phyloP scores from a whole-genome alignment of 1,140 invertebrate species.

The Magallana angulata region DNA sequence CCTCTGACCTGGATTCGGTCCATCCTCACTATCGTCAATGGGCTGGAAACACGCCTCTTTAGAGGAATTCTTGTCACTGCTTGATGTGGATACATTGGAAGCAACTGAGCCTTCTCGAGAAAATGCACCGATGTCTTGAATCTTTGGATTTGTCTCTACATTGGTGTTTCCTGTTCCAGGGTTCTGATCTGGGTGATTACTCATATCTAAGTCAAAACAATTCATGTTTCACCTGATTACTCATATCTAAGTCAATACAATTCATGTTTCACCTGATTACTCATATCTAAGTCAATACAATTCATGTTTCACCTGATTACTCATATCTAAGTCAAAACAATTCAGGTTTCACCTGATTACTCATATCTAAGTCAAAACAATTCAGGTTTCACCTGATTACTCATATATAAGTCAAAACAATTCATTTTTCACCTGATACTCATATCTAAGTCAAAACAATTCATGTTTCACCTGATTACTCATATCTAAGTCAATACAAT shows the following conservation, averaged over 20 bases:
- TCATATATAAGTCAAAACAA: too few relatives aligned
- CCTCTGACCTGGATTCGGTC: slow-evolving; percentile 42
- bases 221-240: neutral
- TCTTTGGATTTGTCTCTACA: slow-evolving; percentile 13
- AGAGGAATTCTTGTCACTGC: slow-evolving; percentile 21
- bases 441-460: slow-evolving; percentile 19
- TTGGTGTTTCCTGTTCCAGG: slow-evolving; percentile 24
- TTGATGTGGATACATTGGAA: slow-evolving; percentile 39
- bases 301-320: neutral
- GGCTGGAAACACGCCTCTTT: slow-evolving; percentile 44
- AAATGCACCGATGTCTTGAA: slow-evolving; percentile 7
- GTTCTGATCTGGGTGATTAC: neutral
- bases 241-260: too few relatives aligned
- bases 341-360: neutral
- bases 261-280: too few relatives aligned
- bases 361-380: too few relatives aligned
- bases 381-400: too few relatives aligned
- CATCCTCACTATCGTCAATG: slow-evolving; percentile 37
- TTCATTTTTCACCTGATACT: neutral
- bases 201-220: slow-evolving; percentile 17
- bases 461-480: neutral
- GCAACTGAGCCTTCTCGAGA: slow-evolving; percentile 34
- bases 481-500: too few relatives aligned
- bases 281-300: too few relatives aligned
- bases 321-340: slow-evolving; percentile 17